Evolutionary conservation across 2,113 vertebrate genomes (phyloP).

Genomic region (Phalacrocorax aristotelis): DNA sequence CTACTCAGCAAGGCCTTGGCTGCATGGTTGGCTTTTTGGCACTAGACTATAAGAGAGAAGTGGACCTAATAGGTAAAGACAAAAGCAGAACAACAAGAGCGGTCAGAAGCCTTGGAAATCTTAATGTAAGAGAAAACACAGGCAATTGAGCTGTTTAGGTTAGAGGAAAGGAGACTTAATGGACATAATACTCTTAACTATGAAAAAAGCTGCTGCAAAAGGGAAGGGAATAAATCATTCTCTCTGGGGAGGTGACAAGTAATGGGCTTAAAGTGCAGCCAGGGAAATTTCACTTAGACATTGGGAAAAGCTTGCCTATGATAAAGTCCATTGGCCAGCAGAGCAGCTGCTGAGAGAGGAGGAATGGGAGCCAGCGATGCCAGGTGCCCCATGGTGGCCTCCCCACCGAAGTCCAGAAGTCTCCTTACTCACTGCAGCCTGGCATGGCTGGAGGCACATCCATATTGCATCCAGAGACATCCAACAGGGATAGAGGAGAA

Average conservation of each 20-base stretch:
- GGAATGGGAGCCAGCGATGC: background rate
- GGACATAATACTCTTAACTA: background rate
- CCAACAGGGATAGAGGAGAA: background rate
- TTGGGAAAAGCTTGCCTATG: background rate
- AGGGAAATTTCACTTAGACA: background rate
- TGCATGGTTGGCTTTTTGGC: background rate
- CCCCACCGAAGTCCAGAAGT: background rate
- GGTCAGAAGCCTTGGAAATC: background rate
- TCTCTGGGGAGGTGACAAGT: background rate
- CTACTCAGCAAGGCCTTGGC: background rate
- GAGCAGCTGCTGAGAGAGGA: background rate
- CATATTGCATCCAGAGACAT: background rate
- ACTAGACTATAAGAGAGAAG: background rate
- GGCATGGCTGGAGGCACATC: background rate
- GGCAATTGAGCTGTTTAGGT: background rate
- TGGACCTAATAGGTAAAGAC: background rate
- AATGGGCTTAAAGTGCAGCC: background rate
- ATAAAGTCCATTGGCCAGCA: background rate
- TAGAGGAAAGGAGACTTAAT: background rate
- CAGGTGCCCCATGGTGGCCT: background rate
- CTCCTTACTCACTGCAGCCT: background rate
- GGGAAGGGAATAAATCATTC: constrained; percentile 18
- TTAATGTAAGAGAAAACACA: background rate
- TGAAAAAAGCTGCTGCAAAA: background rate
- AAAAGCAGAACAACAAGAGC: background rate